phyloP scores from a whole-genome alignment of 2,797 vertebrate genomes.

The Acanthopagrus latus region DNA sequence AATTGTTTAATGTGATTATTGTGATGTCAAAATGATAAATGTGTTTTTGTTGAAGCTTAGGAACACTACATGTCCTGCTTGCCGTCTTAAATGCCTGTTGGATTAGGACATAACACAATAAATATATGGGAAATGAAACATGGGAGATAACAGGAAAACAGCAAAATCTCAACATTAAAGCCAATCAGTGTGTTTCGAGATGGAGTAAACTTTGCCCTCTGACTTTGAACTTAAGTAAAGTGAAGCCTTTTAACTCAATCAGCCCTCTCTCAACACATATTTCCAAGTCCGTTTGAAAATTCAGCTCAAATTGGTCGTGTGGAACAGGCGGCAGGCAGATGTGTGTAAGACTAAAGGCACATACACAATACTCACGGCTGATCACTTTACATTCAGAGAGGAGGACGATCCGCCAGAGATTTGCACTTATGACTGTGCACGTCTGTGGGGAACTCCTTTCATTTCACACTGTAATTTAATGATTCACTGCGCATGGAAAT shows the following conservation, averaged over 20 bases:
- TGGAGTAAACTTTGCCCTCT: constrained; percentile 37
- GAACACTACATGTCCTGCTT: constrained; percentile 26
- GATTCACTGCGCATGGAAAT: constrained; percentile 56
- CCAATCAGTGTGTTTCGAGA: constrained; percentile 19
- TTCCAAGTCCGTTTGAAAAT: constrained; percentile 76
- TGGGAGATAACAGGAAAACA: background rate
- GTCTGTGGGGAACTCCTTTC: constrained; percentile 49
- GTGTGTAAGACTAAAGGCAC: constrained; percentile 58
- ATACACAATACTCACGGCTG: constrained; percentile 12
- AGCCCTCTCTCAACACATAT: constrained; percentile 55
- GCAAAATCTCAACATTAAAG: background rate
- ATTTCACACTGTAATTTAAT: constrained; percentile 60
- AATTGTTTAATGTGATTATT: constrained; percentile 45
- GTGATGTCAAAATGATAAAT: constrained; percentile 47
- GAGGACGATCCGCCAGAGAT: constrained; percentile 38
- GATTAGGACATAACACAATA: background rate
- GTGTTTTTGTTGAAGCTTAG: constrained; percentile 23
- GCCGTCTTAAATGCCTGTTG: background rate
- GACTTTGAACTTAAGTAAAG: constrained; percentile 48
- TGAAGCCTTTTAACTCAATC: constrained; percentile 58
- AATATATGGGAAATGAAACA: background rate
- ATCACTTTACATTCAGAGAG: constrained; percentile 39
- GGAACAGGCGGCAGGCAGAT: constrained; percentile 44
- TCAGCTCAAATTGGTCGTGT: constrained; percentile 67
- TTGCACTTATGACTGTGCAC: constrained; percentile 33